phyloP scores from a whole-genome alignment of 2,797 vertebrate species.

The Cirrhinus molitorella region DNA sequence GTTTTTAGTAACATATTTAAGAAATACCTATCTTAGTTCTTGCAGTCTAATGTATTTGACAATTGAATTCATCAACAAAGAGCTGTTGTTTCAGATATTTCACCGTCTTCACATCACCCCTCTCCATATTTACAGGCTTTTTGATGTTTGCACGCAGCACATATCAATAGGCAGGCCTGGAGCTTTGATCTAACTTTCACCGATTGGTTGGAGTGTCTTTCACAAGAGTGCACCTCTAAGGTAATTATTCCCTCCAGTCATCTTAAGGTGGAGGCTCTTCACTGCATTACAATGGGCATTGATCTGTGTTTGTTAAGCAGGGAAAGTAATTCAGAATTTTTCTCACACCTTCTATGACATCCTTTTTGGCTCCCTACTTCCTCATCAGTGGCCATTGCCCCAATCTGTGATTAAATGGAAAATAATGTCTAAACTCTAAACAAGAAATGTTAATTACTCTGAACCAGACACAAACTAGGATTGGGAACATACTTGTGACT shows the following conservation, averaged over 20 bases:
- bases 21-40: not conserved
- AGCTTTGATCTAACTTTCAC: conserved; percentile 71
- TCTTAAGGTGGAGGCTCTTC: conserved; percentile 62
- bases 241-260: conserved; percentile 71
- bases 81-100: conserved; percentile 56
- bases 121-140: conserved; percentile 57
- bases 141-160: conserved; percentile 60
- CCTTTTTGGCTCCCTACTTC: not conserved
- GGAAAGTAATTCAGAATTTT: conserved; percentile 45
- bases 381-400: not conserved
- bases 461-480: not conserved
- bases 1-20: not conserved
- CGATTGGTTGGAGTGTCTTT: conserved; percentile 63
- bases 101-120: conserved; percentile 46
- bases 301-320: conserved; percentile 65
- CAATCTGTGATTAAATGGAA: not conserved
- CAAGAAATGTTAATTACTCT: not conserved
- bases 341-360: not conserved
- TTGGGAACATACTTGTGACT: not conserved
- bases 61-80: conserved; percentile 1
- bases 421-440: not conserved
- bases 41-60: not conserved
- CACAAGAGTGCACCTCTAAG: conserved; percentile 60
- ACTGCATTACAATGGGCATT: conserved; percentile 68
- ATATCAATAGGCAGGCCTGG: conserved; percentile 57